These are phyloP conservation scores for Ceratoteleas bidentatus DNA, from an alignment of 1,140 invertebrate species.

Conservation along the genomic window DNA sequence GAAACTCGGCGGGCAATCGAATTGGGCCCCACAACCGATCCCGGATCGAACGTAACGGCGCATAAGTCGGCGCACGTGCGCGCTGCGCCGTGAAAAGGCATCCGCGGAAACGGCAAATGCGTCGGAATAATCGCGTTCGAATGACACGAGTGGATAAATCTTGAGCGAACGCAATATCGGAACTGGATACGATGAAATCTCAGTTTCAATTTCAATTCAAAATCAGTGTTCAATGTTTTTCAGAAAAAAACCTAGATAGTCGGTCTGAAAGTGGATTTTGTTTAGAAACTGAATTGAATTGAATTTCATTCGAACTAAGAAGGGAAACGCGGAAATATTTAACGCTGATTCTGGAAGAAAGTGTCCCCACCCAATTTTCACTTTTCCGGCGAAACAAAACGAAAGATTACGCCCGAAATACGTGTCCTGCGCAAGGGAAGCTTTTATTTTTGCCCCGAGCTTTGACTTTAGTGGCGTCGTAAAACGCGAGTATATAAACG, in stretches of 20 bases:
- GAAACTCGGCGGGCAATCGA: conserved; percentile 69
- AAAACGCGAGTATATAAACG: conserved; percentile 79
- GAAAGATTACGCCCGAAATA: neutral
- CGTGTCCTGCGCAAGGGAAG: neutral
- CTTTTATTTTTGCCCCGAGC: conserved; percentile 26
- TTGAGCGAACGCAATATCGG: neutral
- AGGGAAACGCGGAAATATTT: no score
- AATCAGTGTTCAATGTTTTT: no score
- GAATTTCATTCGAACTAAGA: no score
- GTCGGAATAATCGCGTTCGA: conserved; percentile 58
- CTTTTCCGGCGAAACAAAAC: neutral
- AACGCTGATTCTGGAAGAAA: no score
- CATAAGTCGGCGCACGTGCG: conserved; percentile 27
- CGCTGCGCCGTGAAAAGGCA: no score
- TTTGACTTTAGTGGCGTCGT: conserved; percentile 77
- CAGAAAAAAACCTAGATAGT: no score
- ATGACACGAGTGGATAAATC: conserved; percentile 38
- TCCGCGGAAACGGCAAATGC: conserved; percentile 57
- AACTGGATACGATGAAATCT: neutral
- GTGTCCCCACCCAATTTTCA: no score
- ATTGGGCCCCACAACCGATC: conserved; percentile 67
- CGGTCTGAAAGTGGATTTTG: no score
- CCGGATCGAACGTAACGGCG: conserved; percentile 34
- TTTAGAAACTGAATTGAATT: no score
- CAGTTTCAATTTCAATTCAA: no score